phyloP scores from a whole-genome alignment of 2,797 vertebrate genomes.

The Labroides dimidiatus region DNA sequence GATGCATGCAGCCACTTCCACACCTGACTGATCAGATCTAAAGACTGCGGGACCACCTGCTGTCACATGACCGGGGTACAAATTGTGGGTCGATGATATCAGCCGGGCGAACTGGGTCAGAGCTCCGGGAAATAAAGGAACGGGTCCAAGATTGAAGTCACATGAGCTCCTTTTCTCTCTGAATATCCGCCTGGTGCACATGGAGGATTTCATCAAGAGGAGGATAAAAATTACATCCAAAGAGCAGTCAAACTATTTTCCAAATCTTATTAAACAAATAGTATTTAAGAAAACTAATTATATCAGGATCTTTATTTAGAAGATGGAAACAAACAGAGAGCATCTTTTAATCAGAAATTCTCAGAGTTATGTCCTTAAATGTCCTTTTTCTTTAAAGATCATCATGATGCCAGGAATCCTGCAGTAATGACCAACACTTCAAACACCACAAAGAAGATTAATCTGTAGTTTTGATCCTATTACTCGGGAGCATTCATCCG shows the following conservation, averaged over 20 bases:
- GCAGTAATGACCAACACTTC: not conserved
- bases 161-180: not conserved
- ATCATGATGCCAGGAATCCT: too few species aligned
- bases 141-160: not conserved
- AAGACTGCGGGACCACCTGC: not conserved
- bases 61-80: not conserved
- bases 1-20: too few species aligned
- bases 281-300: too few species aligned
- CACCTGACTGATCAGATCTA: too few species aligned
- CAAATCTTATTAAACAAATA: too few species aligned
- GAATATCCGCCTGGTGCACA: not conserved
- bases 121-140: not conserved
- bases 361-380: too few species aligned
- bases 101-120: not conserved
- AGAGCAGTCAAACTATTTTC: too few species aligned
- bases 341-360: too few species aligned
- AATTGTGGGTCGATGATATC: conserved; percentile 5
- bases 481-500: conserved; percentile 4
- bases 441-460: conserved; percentile 2
- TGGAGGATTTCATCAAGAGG: not conserved
- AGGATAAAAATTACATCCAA: too few species aligned
- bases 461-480: conserved; percentile 10
- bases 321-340: too few species aligned
- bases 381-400: too few species aligned
- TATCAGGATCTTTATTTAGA: too few species aligned